These are phyloP conservation scores for Thalassoma bifasciatum DNA, from an alignment of 2,113 vertebrate species.

Conservation along the genomic window DNA sequence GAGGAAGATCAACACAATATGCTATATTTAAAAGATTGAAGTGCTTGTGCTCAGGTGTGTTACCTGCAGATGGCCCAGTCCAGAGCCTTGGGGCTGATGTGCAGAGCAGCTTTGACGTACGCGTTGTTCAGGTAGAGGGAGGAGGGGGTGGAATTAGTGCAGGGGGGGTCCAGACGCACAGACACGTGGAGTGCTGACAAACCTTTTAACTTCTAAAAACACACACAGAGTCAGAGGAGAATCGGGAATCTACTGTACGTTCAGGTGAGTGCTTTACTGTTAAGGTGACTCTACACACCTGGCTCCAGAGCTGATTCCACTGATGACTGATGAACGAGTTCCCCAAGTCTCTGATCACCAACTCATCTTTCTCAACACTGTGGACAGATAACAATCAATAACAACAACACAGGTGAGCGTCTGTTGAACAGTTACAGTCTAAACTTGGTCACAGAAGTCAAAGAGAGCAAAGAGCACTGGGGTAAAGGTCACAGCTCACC, in stretches of 20 bases:
- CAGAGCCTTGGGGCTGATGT: conserved; percentile 83
- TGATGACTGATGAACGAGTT: conserved; percentile 86
- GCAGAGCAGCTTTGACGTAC: conserved; percentile 85
- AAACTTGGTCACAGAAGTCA: no score
- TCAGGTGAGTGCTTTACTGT: neutral
- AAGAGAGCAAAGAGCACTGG: no score
- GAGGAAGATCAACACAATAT: no score
- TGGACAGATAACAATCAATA: conserved; percentile 31
- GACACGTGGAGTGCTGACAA: conserved; percentile 53
- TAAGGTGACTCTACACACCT: conserved; percentile 77
- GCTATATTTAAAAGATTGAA: no score
- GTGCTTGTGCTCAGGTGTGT: neutral
- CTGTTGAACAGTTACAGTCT: neutral
- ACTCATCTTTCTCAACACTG: conserved; percentile 78
- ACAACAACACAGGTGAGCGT: neutral
- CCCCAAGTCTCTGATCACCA: conserved; percentile 89
- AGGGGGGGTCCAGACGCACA: conserved; percentile 91
- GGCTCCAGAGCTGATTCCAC: conserved; percentile 72
- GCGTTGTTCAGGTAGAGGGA: conserved; percentile 88
- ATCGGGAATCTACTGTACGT: neutral
- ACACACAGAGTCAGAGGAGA: neutral
- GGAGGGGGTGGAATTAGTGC: conserved; percentile 91
- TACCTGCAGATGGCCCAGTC: conserved; percentile 92
- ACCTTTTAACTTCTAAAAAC: conserved; percentile 80
- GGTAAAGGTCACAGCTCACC: conserved; percentile 76